A percentile compares a stretch with the other conserved stretches of the same genome.
Evolutionary conservation across 2,888 invertebrate genomes (phyloP).

Genomic region (Athripsodes cinereus): DNA sequence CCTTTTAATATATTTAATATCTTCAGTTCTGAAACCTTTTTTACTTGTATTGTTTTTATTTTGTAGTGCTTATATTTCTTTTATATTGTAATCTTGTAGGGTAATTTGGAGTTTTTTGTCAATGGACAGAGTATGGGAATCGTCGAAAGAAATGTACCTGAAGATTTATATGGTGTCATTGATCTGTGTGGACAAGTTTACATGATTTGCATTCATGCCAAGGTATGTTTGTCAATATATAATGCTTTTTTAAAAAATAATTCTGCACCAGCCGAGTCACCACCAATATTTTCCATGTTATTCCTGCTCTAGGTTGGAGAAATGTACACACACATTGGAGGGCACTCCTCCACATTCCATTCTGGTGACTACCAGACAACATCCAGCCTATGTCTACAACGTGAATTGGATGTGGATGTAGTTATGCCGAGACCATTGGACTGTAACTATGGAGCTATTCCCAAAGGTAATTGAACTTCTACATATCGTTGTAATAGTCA

Average conservation of each 20-base stretch:
- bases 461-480: slow-evolving; percentile 11
- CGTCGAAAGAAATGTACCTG: slow-evolving; percentile 73
- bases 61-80: background rate
- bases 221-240: too few species aligned
- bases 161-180: slow-evolving; percentile 67
- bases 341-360: background rate
- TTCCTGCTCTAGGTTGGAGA: background rate
- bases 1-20: too few species aligned
- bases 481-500: too few species aligned
- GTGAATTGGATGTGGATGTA: background rate
- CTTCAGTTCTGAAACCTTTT: too few species aligned
- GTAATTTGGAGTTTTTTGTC: slow-evolving; percentile 8
- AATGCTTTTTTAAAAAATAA: background rate
- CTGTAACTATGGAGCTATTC: slow-evolving; percentile 10
- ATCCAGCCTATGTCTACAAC: background rate
- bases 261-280: background rate
- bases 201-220: slow-evolving; percentile 58
- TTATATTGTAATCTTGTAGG: slow-evolving; percentile 4
- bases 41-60: too few species aligned
- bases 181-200: slow-evolving; percentile 81
- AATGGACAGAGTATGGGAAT: slow-evolving; percentile 55
- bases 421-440: background rate
- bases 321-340: too few species aligned
- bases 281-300: background rate
- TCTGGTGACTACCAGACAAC: background rate